Evolutionary conservation across 2,797 vertebrate species (phyloP).

Genomic region (Acomys russatus): DNA sequence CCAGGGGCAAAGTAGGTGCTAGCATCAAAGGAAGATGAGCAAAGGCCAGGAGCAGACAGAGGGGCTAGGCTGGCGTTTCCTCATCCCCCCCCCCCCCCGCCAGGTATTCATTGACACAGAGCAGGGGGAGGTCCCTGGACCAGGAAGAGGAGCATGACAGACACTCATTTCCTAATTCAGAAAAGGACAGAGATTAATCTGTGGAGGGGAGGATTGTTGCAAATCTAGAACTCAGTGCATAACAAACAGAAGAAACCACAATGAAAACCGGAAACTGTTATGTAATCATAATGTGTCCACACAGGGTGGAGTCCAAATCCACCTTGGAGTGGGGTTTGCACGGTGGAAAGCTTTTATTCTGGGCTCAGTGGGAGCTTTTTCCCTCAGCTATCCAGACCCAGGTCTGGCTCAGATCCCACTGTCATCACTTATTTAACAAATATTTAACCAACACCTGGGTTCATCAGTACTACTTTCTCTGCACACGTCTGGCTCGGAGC

Average conservation of each 20-base stretch:
- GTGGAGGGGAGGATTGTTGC: neutral
- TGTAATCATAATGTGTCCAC: neutral
- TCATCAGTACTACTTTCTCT: neutral
- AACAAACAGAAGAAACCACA: conserved; percentile 41
- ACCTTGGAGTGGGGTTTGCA: neutral
- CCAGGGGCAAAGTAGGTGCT: neutral
- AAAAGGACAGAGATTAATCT: neutral
- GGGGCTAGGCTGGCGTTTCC: neutral
- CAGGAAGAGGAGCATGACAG: neutral
- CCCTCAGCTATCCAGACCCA: neutral
- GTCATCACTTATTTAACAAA: conserved; percentile 68
- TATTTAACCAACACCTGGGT: conserved; percentile 69
- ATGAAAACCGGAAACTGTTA: conserved; percentile 32
- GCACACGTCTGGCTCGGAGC: neutral
- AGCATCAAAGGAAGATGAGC: neutral
- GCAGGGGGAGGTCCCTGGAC: neutral
- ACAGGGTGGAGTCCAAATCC: neutral
- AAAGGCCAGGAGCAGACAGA: neutral
- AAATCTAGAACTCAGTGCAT: neutral
- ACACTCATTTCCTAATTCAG: neutral
- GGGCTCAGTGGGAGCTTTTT: neutral
- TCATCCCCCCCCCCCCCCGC: neutral
- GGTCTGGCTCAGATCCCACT: neutral
- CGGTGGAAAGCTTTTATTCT: neutral
- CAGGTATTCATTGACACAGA: neutral